Evolutionary conservation across 2,888 invertebrate species (phyloP).

Genomic region (Andrena hattorfiana): DNA sequence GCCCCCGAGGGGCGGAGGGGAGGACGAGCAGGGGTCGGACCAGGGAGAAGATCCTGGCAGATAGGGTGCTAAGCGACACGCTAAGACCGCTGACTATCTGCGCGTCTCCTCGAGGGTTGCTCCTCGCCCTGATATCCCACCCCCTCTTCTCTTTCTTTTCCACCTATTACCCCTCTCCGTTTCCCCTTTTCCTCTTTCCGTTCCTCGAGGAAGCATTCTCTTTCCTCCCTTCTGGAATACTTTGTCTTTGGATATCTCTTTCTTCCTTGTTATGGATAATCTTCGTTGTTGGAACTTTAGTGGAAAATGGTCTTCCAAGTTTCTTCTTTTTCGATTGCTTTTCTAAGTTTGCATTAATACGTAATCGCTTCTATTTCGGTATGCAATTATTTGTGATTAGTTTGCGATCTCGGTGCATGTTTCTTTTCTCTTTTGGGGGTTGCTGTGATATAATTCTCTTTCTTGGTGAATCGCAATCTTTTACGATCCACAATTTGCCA

Average conservation of each 20-base stretch:
- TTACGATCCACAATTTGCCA: slow-evolving; percentile 80
- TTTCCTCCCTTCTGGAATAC: background rate
- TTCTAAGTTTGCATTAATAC: no score
- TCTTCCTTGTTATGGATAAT: background rate
- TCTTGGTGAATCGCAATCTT: slow-evolving; percentile 73
- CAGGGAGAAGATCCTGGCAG: slow-evolving; percentile 80
- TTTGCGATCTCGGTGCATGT: background rate
- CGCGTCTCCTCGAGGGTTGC: slow-evolving; percentile 72
- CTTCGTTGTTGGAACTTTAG: background rate
- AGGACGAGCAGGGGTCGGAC: slow-evolving; percentile 49
- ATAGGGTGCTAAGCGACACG: slow-evolving; percentile 85
- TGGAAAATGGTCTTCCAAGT: background rate
- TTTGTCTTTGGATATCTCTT: background rate
- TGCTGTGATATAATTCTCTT: slow-evolving; percentile 51
- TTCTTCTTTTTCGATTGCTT: no score
- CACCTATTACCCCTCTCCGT: slow-evolving; percentile 8
- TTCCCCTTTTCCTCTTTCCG: slow-evolving; percentile 35
- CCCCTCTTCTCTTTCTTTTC: slow-evolving; percentile 44
- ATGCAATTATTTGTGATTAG: no score
- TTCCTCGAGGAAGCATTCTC: background rate
- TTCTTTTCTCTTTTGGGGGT: background rate
- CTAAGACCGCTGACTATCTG: slow-evolving; percentile 79
- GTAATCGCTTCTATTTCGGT: no score
- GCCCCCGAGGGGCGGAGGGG: slow-evolving; percentile 75
- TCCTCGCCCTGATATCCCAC: slow-evolving; percentile 58